Evolutionary conservation across 2,113 vertebrate species (phyloP), one percentile per base, ranked within the genome.

Genomic region (Nansenia antarctica): DNA sequence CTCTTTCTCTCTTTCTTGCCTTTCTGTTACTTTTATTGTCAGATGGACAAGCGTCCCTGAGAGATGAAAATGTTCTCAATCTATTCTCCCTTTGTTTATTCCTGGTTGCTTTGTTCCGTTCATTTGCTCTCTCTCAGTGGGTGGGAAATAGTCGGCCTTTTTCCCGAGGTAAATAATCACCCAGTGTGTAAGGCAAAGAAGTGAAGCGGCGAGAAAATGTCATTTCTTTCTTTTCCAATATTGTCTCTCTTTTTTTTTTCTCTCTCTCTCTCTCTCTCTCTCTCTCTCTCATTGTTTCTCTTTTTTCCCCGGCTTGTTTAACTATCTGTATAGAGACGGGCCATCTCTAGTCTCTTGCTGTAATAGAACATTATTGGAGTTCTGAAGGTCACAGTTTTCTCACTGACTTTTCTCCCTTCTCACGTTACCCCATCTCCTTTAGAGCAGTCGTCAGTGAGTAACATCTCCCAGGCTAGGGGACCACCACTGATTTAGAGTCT

Each of bases 131-230:
- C 49, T 76, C 80, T 70, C 72, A 73, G 22, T 52, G 30, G 7
- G 70, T 79, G 80, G 76, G 80, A 82, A 73, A 59, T 68, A 66
- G 15, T 42, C 11, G 70, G 45, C 78, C 62, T 79, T 76, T 73
- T 37, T 58, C 62, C 69, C 72, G 11, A 57, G 76, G 67, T 82
- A 82, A 82, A 82, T 82, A 82, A 69, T 75, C 35, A 68, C 64
- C 68, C 45, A 39, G 58, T 22, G 37, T 27, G 37, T 49, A 49
- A 49, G 45, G 24, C 42, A 72, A 72, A 68, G 30, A 75, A 62
- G 62, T 45, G 45, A 49, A 49, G 45, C 45, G n/a, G n/a, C 42
- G 67, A 30, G 37, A 47, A 63, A 71, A 67, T 72, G 72, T 59
- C 66, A 20, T 73, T 67, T 70, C 62, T 70, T 70, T 70, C 76